Evolutionary conservation across 2,113 vertebrate species (phyloP), one percentile per base, ranked within the genome.

Genomic region (Percopsis transmontana): DNA sequence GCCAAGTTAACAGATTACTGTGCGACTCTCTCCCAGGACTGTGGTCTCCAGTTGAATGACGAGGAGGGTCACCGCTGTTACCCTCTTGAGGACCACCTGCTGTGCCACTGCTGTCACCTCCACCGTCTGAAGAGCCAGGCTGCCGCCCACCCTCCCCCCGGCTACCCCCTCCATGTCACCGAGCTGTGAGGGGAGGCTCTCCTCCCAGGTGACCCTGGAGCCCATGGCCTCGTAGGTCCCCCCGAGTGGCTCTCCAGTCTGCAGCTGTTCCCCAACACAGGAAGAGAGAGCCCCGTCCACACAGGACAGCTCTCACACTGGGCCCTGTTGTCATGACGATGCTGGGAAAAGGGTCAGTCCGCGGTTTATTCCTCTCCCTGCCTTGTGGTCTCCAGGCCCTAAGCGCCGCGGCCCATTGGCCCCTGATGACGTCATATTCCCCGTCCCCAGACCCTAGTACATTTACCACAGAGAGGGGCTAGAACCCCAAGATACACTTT

Each of bases 31-130:
- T 80, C 60, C 62, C 33, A 99, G 97, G 97, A 99, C 67, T 99
- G 97, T 19, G 90, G 93, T 60, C 93, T 99, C 62, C 96, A 98
- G 93, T 91, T 99, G 75, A 98, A 97, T 0, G 97, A 97, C 12
- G 96, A 99, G 61, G 96, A 98, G 41, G 96, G 96, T 47, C 96
- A 95, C 66, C 97, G 96, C 2, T 99, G 97, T 92, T 99, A 97
- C 69, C 97, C 97, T 0, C 87, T 99, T 48, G 95, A 97, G 33
- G 94, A 95, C 10, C 96, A 96, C 85, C 89, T 99, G 81, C 94
- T 99, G 47, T 99, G 97, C 82, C 97, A 98, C 16, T 45, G 93
- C 73, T 99, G 97, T 83, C 97, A 99, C 42, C 94, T 99, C 86
- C 89, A 94, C 71, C 93, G 96, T 71, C 93, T 99, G 0, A 93